Percentiles rank a stretch among this genome's conserved stretches.
Evolutionary conservation across 2,888 invertebrate genomes (phyloP).

Genomic region (Pardosa pseudoannulata): DNA sequence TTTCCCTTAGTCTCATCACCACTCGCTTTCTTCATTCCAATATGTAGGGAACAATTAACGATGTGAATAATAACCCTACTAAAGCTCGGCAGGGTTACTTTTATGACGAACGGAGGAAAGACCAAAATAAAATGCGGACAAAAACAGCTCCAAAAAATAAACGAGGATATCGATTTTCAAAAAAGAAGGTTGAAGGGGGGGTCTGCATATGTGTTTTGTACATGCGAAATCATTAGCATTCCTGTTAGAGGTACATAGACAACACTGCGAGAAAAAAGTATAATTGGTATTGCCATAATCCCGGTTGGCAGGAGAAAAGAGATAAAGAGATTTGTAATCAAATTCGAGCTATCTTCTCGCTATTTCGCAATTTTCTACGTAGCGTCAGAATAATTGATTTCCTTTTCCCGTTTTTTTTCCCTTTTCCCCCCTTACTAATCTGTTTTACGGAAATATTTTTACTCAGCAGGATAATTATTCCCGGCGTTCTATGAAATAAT

Average conservation of each 20-base stretch:
- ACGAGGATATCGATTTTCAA: slow-evolving; percentile 32
- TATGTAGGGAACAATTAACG: slow-evolving; percentile 45
- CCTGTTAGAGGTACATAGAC: background rate
- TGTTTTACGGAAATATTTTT: slow-evolving; percentile 51
- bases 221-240: slow-evolving; percentile 45
- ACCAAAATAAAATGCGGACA: background rate
- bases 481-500: background rate
- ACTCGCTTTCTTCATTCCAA: background rate
- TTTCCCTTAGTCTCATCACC: background rate
- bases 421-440: slow-evolving; percentile 33
- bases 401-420: slow-evolving; percentile 2
- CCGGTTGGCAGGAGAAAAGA: slow-evolving; percentile 20
- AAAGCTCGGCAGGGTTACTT: slow-evolving; percentile 17
- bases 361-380: slow-evolving; percentile 31
- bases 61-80: slow-evolving; percentile 25
- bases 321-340: slow-evolving; percentile 60
- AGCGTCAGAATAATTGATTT: slow-evolving; percentile 53
- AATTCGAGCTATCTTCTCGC: slow-evolving; percentile 41
- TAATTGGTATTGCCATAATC: slow-evolving; percentile 60
- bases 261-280: slow-evolving; percentile 14
- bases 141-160: slow-evolving; percentile 21
- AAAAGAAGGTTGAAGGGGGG: too few relatives aligned
- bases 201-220: background rate
- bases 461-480: slow-evolving; percentile 46
- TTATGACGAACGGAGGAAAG: slow-evolving; percentile 18